A percentile compares a stretch with the other conserved stretches of the same genome.
phyloP scores from a whole-genome alignment of 2,113 vertebrate species.

The Mastomys coucha region DNA sequence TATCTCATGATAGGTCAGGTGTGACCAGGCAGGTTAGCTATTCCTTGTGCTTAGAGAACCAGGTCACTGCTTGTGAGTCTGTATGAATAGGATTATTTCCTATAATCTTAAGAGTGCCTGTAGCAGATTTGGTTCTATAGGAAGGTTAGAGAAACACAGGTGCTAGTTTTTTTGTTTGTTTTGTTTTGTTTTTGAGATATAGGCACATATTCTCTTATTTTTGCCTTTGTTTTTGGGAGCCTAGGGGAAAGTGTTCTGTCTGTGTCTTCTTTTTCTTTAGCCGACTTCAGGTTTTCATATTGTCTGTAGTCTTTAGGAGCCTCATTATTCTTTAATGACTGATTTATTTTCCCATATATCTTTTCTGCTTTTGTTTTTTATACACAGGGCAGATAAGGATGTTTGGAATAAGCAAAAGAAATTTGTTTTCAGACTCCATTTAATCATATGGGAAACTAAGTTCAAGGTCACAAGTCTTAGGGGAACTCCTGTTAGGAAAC shows the following conservation, averaged over 20 bases:
- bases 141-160: constrained; percentile 66
- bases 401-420: too few relatives aligned
- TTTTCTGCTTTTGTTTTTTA: not conserved
- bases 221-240: constrained; percentile 22
- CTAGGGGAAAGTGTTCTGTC: not conserved
- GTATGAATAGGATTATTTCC: constrained; percentile 85
- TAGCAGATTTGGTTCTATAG: constrained; percentile 81
- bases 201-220: constrained; percentile 41
- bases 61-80: constrained; percentile 81
- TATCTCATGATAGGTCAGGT: not conserved
- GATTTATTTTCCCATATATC: not conserved
- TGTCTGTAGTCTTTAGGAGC: not conserved
- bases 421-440: too few relatives aligned
- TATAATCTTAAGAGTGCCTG: constrained; percentile 84
- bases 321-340: not conserved
- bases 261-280: constrained; percentile 14
- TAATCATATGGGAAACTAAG: too few relatives aligned
- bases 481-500: too few relatives aligned
- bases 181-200: not conserved
- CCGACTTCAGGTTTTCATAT: constrained; percentile 4
- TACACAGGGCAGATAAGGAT: too few relatives aligned
- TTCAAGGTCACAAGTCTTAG: too few relatives aligned
- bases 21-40: constrained; percentile 8
- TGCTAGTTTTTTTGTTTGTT: not conserved
- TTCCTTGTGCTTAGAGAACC: constrained; percentile 76